Conservation (phyloP, 2,113 vertebrate species). For the Sceloporus tristichus region DNA sequence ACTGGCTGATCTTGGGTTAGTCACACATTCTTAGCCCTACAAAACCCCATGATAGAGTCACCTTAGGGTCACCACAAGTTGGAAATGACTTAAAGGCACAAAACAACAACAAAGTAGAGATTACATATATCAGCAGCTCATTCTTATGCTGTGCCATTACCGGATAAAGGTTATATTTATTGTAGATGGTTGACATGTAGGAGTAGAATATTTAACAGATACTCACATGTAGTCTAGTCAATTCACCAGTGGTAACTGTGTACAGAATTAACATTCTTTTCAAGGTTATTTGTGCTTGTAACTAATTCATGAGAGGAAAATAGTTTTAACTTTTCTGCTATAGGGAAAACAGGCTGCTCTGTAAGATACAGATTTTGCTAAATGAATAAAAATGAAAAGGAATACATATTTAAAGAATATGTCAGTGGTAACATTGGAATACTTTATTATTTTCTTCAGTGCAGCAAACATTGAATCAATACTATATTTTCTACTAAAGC, state of each 20-base stretch:
- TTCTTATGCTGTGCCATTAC: not conserved
- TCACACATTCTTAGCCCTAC: no score
- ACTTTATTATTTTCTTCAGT: conserved; percentile 30
- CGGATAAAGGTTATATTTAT: not conserved
- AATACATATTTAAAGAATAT: not conserved
- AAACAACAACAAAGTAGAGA: not conserved
- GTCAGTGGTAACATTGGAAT: conserved; percentile 28
- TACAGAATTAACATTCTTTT: not conserved
- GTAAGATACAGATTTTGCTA: not conserved
- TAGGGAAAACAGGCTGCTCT: not conserved
- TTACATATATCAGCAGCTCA: not conserved
- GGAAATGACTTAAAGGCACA: no score
- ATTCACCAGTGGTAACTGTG: not conserved
- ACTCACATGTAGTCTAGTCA: not conserved
- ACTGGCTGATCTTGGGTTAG: no score
- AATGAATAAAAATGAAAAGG: not conserved
- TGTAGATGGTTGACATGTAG: not conserved
- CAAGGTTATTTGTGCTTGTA: not conserved
- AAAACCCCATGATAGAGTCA: no score
- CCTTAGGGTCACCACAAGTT: no score
- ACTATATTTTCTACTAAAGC: conserved; percentile 24
- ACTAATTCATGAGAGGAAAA: not conserved
- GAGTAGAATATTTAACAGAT: not conserved
- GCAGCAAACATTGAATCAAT: conserved; percentile 22
- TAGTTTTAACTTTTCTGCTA: not conserved